Base-by-base conservation (phyloP, 2,888 invertebrate genomes). In the Brachyptera putata region DNA sequence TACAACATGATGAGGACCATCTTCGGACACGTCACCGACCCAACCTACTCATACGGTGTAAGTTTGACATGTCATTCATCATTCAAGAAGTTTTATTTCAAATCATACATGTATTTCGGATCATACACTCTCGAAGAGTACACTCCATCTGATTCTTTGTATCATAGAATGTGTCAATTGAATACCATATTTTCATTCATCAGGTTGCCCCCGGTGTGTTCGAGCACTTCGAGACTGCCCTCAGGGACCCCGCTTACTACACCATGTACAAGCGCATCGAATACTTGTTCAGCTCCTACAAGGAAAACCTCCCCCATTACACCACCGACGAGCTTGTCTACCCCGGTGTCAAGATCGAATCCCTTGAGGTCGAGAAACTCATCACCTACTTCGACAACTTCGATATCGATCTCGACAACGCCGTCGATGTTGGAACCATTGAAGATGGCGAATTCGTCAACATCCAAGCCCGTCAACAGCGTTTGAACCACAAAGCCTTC, bases 241-340 rank as follows among this genome's bases (percentile, higher is more conserved):
- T 86, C 65, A 84, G 87, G 64, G 89, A 89, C 70, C 89, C 89
- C 21, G 79, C 84, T 48, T 87, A 86, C 80, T 89, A 84, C 72
- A 80, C 81, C 61, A 66, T 69, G 65, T 74, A 87, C 61, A 83
- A 85, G 72, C 81, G 82, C 61, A 69, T 80, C 49, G 72, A 79
- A 61, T 76, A 76, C 30, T 74, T 71, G 37, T 71, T 83, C 70
- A 73, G 77, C 65, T 77, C 82, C 49, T 86, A 83, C 78, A 85
- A 85, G 70, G 70, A 73, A 63, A 78, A 79, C 65, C 74, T 87
- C 26, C 79, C 81, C 39, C 69, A 75, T 0, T 87, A 89, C 78
- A 83, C 79, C 57, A 75, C 74, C 60, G 80, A 84, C 64, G 81
- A 87, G 64, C 74, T 89, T 36, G 68, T 77, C 49, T 73, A 81